Base-by-base conservation (phyloP, 2,113 vertebrate genomes). In the Psilopogon haemacephalus region DNA sequence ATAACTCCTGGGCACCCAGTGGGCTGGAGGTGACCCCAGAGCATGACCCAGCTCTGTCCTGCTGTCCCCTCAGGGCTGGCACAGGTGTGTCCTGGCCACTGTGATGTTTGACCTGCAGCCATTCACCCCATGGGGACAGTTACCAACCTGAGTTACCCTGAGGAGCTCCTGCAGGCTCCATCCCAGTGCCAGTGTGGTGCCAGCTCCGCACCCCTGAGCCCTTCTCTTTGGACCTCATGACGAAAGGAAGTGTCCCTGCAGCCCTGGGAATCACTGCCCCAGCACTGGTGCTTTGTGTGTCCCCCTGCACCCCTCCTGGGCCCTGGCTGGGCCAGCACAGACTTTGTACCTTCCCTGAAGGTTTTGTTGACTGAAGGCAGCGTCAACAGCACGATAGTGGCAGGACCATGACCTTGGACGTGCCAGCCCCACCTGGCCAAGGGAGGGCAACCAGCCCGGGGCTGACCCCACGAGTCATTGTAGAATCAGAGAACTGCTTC, bases 51-150 rank as follows among this genome's bases (percentile, higher is more conserved):
- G n/a, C 69, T 30, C 21, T 26, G 81, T 62, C 55, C 54, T 72
- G 42, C 24, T 0, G 0, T 55, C 24, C 72, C 48, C 59, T 38
- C 23, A 0, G 75, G 26, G 19, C 9, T 1, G 5, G 27, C 20
- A 38, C 11, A 12, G 37, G 32, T 6, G 2, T 1, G 0, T 32
- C 26, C 3, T 0, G 2, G 19, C 7, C 1, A 0, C 32, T 63
- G 30, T 0, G 3, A 33, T 59, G 33, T 59, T 74, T 56, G 44
- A 75, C 48, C 46, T 0, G 0, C 0, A 7, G 56, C 28, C 26
- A 0, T 55, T 78, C 67, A 55, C 16, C 33, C 21, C 4, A 1
- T 0, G 0, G 13, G 52, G 6, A 30, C 0, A 0, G 78, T 32
- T 42, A 86, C 0, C 6, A 56, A 10, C 6, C 0, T 0, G 30